Evolutionary conservation across 2,113 vertebrate species (phyloP).

Genomic region (Pachypanchax playfairii): DNA sequence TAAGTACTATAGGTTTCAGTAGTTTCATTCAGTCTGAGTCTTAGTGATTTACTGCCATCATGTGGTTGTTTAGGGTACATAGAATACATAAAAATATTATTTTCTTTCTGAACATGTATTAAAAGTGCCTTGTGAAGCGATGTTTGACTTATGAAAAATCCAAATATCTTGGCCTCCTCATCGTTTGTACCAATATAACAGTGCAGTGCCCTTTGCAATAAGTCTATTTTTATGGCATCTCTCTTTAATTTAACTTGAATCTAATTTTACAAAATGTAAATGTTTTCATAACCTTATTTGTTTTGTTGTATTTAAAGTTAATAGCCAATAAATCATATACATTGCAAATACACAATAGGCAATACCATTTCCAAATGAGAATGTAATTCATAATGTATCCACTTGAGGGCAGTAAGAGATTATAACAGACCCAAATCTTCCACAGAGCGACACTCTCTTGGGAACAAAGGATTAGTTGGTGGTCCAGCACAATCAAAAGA

Average conservation of each 20-base stretch:
- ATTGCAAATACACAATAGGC: background rate
- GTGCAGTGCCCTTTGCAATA: background rate
- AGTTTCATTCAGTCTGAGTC: background rate
- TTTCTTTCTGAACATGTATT: background rate
- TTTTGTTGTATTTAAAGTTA: background rate
- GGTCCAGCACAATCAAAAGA: constrained; percentile 68
- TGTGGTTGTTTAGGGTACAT: constrained; percentile 43
- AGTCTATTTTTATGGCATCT: too few species aligned
- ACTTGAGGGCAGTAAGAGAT: constrained; percentile 66
- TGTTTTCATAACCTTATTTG: background rate
- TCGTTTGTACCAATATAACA: background rate
- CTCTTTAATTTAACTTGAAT: too few species aligned
- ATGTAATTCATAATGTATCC: constrained; percentile 26
- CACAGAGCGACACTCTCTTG: constrained; percentile 34
- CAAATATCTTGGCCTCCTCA: background rate
- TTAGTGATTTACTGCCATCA: constrained; percentile 62
- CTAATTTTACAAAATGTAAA: background rate
- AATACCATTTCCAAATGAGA: background rate
- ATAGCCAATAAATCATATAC: background rate
- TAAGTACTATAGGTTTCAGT: too few species aligned
- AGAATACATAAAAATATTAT: background rate
- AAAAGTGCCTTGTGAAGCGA: background rate
- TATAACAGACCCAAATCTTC: constrained; percentile 16
- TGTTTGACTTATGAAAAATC: background rate
- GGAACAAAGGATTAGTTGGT: constrained; percentile 76